phyloP scores from a whole-genome alignment of 2,888 invertebrate genomes.

The Augochlorella aurata region DNA sequence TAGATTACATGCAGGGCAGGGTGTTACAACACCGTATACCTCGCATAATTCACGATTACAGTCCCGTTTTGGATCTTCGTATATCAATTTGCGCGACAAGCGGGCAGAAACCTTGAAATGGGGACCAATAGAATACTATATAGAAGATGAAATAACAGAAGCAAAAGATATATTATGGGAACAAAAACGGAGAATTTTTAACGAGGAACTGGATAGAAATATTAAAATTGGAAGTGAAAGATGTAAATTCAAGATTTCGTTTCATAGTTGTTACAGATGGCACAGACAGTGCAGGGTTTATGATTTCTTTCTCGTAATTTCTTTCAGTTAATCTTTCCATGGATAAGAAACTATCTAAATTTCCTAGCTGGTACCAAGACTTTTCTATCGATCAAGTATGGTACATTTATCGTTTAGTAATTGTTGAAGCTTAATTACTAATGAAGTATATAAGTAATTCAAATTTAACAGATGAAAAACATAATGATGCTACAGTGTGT shows the following conservation, averaged over 20 bases:
- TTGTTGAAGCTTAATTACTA: background rate
- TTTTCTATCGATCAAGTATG: constrained; percentile 64
- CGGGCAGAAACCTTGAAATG: background rate
- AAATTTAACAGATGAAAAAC: constrained; percentile 67
- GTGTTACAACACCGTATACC: background rate
- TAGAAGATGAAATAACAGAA: constrained; percentile 66
- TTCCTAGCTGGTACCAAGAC: constrained; percentile 65
- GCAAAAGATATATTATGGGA: constrained; percentile 51
- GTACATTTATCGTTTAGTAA: background rate
- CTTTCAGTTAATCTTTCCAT: constrained; percentile 7
- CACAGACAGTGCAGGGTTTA: background rate
- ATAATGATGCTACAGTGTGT: constrained; percentile 71
- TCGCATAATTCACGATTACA: background rate
- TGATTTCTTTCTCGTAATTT: constrained; percentile 5
- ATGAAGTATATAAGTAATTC: constrained; percentile 13
- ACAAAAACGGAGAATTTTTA: constrained; percentile 37
- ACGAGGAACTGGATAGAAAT: constrained; percentile 41
- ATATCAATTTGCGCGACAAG: background rate
- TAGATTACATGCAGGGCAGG: constrained; percentile 9
- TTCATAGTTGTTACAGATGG: background rate
- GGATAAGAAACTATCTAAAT: background rate
- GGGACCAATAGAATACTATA: constrained; percentile 35
- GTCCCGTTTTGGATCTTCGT: background rate
- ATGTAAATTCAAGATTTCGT: constrained; percentile 41
- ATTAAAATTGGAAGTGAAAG: constrained; percentile 44